phyloP scores from a whole-genome alignment of 2,113 vertebrate genomes.

The Shinisaurus crocodilurus region DNA sequence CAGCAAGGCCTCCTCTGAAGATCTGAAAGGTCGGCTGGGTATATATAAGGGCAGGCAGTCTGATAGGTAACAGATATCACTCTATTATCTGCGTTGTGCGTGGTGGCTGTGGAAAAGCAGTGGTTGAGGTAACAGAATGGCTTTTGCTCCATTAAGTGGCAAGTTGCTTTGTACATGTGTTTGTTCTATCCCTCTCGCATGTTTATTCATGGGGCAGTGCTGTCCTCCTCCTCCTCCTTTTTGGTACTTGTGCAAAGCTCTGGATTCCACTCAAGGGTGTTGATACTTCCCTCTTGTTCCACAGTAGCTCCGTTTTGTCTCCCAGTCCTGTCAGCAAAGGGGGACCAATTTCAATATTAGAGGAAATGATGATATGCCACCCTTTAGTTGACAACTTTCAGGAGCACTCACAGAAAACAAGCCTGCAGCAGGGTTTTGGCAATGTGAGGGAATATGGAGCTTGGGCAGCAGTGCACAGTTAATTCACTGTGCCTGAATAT shows the following conservation, averaged over 20 bases:
- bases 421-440: background rate
- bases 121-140: background rate
- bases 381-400: background rate
- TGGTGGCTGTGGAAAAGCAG: background rate
- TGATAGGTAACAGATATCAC: too few species aligned
- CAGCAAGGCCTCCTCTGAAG: too few species aligned
- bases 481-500: background rate
- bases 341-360: background rate
- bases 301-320: background rate
- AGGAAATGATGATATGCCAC: background rate
- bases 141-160: background rate
- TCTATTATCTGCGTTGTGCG: background rate
- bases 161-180: background rate
- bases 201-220: background rate
- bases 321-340: background rate
- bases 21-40: too few species aligned
- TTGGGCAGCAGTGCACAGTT: background rate
- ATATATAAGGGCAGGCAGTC: too few species aligned
- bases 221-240: background rate
- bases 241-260: background rate
- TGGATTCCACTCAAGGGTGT: background rate
- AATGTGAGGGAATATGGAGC: background rate
- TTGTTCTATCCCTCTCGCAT: background rate
- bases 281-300: background rate
- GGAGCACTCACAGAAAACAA: background rate